Evolutionary conservation across 2,113 vertebrate species (phyloP).

Genomic region (Bubo scandiacus): DNA sequence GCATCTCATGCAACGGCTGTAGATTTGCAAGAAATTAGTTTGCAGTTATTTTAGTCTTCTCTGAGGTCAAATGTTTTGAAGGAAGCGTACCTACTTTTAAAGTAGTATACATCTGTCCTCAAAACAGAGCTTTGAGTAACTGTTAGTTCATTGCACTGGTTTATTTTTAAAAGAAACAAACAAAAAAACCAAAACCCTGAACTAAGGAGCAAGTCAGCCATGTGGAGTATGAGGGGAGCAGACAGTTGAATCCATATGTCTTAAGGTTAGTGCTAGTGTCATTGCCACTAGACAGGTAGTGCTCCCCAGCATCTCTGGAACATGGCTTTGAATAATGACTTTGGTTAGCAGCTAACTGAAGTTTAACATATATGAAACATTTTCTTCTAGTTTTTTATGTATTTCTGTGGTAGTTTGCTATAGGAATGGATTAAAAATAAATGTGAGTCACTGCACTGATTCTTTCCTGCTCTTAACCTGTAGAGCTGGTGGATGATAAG

Average conservation of each 20-base stretch:
- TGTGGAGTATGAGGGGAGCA: accelerated
- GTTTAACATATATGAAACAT: background rate
- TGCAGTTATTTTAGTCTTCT: background rate
- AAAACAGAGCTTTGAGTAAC: background rate
- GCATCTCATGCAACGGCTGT: accelerated
- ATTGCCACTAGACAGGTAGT: background rate
- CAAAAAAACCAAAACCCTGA: background rate
- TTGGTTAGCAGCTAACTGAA: background rate
- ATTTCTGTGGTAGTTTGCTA: background rate
- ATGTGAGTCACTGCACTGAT: background rate
- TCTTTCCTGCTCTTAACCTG: background rate
- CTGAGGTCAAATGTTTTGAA: background rate
- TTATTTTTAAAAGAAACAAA: background rate
- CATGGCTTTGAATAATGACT: background rate
- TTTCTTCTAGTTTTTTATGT: background rate
- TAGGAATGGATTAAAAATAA: background rate
- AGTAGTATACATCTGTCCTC: background rate
- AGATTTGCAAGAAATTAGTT: background rate
- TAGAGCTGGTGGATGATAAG: background rate
- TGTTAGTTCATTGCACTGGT: background rate
- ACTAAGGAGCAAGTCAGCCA: background rate
- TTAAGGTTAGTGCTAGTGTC: background rate
- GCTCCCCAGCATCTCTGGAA: background rate
- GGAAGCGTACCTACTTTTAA: background rate
- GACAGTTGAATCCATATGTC: background rate